Evolutionary conservation across 1,140 invertebrate genomes (phyloP).

Genomic region (Trinorchestia longiramus): DNA sequence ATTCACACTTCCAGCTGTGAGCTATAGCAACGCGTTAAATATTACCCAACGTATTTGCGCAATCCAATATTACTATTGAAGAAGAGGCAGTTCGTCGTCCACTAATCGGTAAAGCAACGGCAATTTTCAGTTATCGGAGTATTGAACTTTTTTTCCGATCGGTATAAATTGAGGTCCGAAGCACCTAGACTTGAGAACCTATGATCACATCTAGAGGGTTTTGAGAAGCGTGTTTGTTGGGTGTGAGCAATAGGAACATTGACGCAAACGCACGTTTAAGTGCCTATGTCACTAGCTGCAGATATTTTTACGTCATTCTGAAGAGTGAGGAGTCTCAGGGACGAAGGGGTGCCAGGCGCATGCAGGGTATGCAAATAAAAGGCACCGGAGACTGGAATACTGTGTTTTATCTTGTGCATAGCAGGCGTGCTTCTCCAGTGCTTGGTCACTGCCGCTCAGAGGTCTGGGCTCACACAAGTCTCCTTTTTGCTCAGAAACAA

Average conservation of each 20-base stretch:
- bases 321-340: background rate
- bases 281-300: background rate
- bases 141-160: too few relatives aligned
- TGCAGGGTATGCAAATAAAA: background rate
- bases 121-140: too few relatives aligned
- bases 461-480: slow-evolving; percentile 18
- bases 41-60: too few relatives aligned
- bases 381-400: background rate
- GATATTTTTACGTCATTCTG: background rate
- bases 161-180: background rate
- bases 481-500: slow-evolving; percentile 53
- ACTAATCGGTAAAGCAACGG: too few relatives aligned
- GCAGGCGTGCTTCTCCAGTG: background rate
- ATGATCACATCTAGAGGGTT: background rate
- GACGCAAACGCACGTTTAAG: background rate
- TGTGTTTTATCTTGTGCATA: background rate
- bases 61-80: too few relatives aligned
- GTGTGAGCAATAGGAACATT: background rate
- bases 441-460: background rate
- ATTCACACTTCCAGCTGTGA: too few relatives aligned
- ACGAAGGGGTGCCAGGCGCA: background rate
- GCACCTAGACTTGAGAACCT: background rate
- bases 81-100: too few relatives aligned
- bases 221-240: background rate
- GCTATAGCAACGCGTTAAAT: too few relatives aligned